phyloP scores from a whole-genome alignment of 1,140 invertebrate species.

The Plectrocnemia conspersa region DNA sequence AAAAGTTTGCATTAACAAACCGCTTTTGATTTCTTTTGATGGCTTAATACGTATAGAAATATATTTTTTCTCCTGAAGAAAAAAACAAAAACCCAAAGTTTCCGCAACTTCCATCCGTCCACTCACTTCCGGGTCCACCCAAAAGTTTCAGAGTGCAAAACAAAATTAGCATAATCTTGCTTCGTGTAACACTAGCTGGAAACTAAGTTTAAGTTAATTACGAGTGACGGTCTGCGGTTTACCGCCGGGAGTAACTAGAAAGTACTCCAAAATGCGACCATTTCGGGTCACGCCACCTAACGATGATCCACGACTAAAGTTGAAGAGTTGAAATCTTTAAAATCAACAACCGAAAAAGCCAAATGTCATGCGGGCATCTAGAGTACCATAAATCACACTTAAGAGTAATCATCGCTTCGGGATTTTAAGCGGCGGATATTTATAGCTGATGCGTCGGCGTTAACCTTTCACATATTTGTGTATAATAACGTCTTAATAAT shows the following conservation, averaged over 20 bases:
- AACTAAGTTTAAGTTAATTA: conserved; percentile 15
- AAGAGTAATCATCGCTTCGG: conserved; percentile 6
- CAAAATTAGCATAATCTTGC: conserved; percentile 23
- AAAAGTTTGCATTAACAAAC: no score
- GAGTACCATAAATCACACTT: conserved; percentile 18
- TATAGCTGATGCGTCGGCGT: no score
- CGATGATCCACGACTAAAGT: no score
- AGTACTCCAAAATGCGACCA: conserved; percentile 2
- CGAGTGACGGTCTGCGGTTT: conserved; percentile 11
- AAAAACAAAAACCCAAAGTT: conserved; percentile 1
- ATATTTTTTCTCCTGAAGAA: no score
- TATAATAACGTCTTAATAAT: no score
- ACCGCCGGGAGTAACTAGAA: conserved; percentile 10
- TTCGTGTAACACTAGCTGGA: conserved; percentile 9
- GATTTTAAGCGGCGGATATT: no score
- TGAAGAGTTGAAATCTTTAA: no score
- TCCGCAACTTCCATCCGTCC: not conserved
- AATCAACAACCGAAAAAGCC: no score
- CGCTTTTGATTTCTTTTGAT: no score
- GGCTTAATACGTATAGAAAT: no score
- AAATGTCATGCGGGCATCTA: conserved; percentile 15
- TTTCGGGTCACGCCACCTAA: conserved; percentile 5
- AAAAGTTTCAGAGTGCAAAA: conserved; percentile 10
- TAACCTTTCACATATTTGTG: no score
- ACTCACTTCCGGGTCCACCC: not conserved